A percentile compares a stretch with the other conserved stretches of the same genome.
Conservation (phyloP, 2,888 invertebrate species). For the Heterodera filipjevi region DNA sequence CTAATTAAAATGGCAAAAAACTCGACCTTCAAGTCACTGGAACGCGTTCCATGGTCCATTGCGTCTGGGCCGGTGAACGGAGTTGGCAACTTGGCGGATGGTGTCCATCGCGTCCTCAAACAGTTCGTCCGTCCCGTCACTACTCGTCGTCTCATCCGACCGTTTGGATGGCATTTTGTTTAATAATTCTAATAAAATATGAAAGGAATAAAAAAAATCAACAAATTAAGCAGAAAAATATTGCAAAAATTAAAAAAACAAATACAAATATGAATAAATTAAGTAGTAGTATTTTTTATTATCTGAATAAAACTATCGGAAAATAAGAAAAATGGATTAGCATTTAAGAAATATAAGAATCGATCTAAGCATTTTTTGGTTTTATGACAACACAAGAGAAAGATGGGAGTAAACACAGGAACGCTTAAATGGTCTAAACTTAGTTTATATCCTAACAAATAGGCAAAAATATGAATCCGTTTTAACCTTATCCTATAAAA, state of each 20-base stretch:
- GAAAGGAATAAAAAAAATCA: background rate
- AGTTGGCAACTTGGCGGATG: background rate
- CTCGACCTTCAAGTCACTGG: background rate
- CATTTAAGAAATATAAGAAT: too few species aligned
- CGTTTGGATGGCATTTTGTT: background rate
- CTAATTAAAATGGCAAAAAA: too few species aligned
- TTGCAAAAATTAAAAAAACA: background rate
- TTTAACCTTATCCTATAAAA: background rate
- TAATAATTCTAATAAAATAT: background rate
- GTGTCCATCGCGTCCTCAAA: slow-evolving; percentile 55
- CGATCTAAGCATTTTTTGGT: too few species aligned
- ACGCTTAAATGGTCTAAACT: too few species aligned
- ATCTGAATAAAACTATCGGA: too few species aligned
- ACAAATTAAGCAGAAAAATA: background rate
- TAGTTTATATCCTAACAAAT: background rate
- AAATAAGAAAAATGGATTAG: too few species aligned
- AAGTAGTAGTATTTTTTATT: too few species aligned
- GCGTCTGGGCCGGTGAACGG: background rate
- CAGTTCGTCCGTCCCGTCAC: slow-evolving; percentile 40
- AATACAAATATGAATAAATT: background rate
- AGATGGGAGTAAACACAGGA: too few species aligned
- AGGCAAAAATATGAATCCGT: background rate
- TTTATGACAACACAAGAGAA: too few species aligned
- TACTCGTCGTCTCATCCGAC: slow-evolving; percentile 18
- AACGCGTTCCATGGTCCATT: background rate